Base-by-base conservation (phyloP, 2,113 vertebrate genomes). In the Caranx ignobilis region DNA sequence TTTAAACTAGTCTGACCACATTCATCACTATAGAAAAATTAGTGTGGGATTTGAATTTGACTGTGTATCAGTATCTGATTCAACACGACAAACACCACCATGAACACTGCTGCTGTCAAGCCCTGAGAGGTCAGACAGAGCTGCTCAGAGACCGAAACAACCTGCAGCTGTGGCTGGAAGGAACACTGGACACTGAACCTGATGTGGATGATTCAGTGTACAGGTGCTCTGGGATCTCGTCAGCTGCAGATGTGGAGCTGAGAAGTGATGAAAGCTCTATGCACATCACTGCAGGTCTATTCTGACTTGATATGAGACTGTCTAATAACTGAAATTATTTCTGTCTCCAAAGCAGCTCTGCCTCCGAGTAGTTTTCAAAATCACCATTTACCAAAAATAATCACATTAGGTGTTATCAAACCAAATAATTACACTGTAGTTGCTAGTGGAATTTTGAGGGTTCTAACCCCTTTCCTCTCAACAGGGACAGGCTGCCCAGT, bases 101-200 rank as follows among this genome's bases (percentile, higher is more conserved):
- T 21, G 41, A 76, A 43, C 12, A 32, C 60, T 63, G 56, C 67
- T 75, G 64, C 50, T 75, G 26, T 47, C 15, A 43, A 57, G 56
- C 35, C 15, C 50, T 18, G 43, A 67, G 16, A 63, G n/a, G 11
- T 39, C 5, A 67, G 66, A 79, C 56, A 54, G 71, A 9, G 82
- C 70, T 73, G 73, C 52, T 83, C 60, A 11, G 57, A 7, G n/a
- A 56, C 84, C 81, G 83, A 21, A 80, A 75, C 32, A 79, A 67
- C 32, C 63, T 41, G 37, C 16, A 41, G 11, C 10, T 63, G 43
- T 21, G 16, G 11, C 45, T 19, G n/a, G 7, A 34, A 18, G 32
- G 15, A 61, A 0, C 26, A 41, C 11, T 12, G 10, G 1, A 4
- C 11, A 43, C 26, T 2, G 8, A 26, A 19, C 5, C 21, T 2